Conservation (phyloP, 2,797 vertebrate species). For the Cryptoblepharus egeriae region DNA sequence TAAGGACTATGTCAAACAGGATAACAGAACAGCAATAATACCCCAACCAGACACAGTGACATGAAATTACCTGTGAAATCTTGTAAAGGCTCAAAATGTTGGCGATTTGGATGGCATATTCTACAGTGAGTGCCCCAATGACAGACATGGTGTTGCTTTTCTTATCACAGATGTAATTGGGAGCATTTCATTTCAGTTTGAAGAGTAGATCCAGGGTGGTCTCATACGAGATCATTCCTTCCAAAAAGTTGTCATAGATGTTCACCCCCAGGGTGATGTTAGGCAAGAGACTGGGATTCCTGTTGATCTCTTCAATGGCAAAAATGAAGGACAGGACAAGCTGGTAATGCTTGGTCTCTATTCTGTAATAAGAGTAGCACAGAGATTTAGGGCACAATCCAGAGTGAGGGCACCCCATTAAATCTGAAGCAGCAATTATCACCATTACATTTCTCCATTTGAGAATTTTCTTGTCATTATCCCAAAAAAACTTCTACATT, state of each 20-base stretch:
- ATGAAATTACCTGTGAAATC: neutral
- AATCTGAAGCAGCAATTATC: too few species aligned
- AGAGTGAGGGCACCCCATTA: too few species aligned
- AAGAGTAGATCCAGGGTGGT: neutral
- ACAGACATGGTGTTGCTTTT: neutral
- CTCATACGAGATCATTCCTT: neutral
- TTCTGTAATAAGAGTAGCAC: neutral
- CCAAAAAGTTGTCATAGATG: neutral
- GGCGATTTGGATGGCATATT: neutral
- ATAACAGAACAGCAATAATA: too few species aligned
- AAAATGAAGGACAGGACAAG: neutral
- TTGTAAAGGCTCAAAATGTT: neutral
- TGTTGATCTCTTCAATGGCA: neutral
- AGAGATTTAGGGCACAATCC: too few species aligned
- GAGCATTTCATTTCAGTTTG: neutral
- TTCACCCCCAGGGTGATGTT: neutral
- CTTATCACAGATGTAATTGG: neutral
- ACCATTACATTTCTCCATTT: too few species aligned
- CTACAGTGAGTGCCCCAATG: neutral
- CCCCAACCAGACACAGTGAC: too few species aligned
- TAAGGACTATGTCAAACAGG: too few species aligned
- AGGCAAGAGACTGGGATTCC: neutral
- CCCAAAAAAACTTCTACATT: too few species aligned
- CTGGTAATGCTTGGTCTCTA: neutral
- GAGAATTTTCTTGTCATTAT: too few species aligned